Conservation (phyloP, 2,797 vertebrate genomes). For the Pyrocephalus nanus region DNA sequence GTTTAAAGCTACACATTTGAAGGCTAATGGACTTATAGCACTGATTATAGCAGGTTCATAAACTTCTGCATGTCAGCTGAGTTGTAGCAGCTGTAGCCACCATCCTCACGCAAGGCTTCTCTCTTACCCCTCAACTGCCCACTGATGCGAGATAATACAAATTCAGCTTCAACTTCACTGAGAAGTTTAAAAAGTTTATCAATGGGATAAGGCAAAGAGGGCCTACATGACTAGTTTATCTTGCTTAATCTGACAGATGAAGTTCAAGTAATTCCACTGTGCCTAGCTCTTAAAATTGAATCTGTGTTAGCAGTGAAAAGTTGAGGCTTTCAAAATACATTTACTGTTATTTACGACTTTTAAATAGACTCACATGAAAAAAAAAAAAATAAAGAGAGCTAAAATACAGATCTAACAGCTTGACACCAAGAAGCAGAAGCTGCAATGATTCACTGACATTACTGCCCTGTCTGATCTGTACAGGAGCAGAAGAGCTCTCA, state of each 20-base stretch:
- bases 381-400: not conserved
- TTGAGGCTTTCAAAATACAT: not conserved
- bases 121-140: not conserved
- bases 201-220: not conserved
- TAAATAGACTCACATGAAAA: not conserved
- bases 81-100: not conserved
- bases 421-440: not conserved
- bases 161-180: not conserved
- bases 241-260: not conserved
- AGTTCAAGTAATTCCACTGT: not conserved
- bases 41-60: not conserved
- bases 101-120: not conserved
- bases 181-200: constrained; percentile 1
- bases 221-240: not conserved
- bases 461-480: not conserved
- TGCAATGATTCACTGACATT: not conserved
- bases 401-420: not conserved
- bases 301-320: not conserved
- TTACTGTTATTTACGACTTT: not conserved
- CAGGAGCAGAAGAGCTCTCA: not conserved
- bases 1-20: not conserved
- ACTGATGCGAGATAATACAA: not conserved
- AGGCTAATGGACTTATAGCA: not conserved
- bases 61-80: not conserved
- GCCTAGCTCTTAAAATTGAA: not conserved